Conservation (phyloP, 2,797 vertebrate genomes). For the Ctenochaetus hawaiiensis region DNA sequence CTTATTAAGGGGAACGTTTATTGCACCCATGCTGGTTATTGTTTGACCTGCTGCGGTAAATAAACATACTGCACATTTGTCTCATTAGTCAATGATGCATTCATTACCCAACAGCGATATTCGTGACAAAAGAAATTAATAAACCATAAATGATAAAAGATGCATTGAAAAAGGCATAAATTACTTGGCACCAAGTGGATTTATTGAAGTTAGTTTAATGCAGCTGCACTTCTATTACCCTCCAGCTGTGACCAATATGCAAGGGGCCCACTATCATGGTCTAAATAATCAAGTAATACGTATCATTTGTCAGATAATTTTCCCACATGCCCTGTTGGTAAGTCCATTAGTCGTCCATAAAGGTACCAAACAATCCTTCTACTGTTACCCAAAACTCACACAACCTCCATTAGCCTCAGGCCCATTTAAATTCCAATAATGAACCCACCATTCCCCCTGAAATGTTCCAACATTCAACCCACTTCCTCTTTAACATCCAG, state of each 20-base stretch:
- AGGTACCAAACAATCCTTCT: constrained; percentile 49
- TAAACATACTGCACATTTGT: constrained; percentile 45
- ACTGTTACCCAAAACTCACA: constrained; percentile 63
- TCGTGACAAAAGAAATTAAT: constrained; percentile 39
- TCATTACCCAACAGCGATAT: constrained; percentile 36
- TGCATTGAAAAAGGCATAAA: constrained; percentile 31
- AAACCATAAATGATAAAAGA: constrained; percentile 34
- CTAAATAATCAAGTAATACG: constrained; percentile 54
- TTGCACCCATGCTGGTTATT: constrained; percentile 28
- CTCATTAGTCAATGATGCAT: constrained; percentile 47
- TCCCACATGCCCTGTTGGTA: constrained; percentile 49
- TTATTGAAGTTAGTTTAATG: constrained; percentile 57
- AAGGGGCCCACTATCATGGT: constrained; percentile 20
- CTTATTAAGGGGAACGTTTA: constrained; percentile 19
- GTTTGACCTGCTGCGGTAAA: constrained; percentile 49
- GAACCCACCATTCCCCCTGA: constrained; percentile 61
- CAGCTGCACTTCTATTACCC: constrained; percentile 55
- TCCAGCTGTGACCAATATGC: constrained; percentile 37
- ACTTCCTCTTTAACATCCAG: constrained; percentile 77
- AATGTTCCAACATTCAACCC: constrained; percentile 74
- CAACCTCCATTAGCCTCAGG: constrained; percentile 31
- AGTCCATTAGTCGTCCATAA: constrained; percentile 58
- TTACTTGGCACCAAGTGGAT: constrained; percentile 45
- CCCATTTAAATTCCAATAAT: constrained; percentile 75
- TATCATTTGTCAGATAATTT: constrained; percentile 55